These are phyloP conservation scores for Ammodytes dubius DNA, from an alignment of 2,113 vertebrate genomes.

Conservation along the genomic window DNA sequence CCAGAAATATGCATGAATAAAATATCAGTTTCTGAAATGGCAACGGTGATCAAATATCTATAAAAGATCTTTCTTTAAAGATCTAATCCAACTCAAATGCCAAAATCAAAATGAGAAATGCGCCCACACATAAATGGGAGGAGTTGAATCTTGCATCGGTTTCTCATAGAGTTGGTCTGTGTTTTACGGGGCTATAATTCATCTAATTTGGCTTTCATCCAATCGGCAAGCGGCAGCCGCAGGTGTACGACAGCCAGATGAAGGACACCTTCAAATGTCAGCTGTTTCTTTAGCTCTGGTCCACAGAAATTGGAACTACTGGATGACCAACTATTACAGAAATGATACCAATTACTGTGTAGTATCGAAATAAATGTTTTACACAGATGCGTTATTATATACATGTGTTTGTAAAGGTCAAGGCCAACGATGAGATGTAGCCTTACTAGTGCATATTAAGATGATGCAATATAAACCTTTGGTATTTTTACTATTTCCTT, in stretches of 20 bases:
- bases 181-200: constrained; percentile 11
- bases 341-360: constrained; percentile 14
- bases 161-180: constrained; percentile 4
- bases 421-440: background rate
- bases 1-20: constrained; percentile 16
- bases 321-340: constrained; percentile 19
- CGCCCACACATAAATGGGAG: constrained; percentile 9
- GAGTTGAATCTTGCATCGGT: constrained; percentile 27
- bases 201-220: constrained; percentile 36
- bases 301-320: constrained; percentile 2
- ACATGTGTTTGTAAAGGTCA: constrained; percentile 27
- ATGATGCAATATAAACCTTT: background rate
- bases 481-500: background rate
- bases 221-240: constrained; percentile 14
- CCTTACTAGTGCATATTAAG: background rate
- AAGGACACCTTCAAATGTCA: constrained; percentile 35
- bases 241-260: constrained; percentile 34
- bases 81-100: constrained; percentile 26
- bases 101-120: constrained; percentile 30
- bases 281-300: constrained; percentile 31
- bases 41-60: constrained; percentile 35
- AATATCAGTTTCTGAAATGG: constrained; percentile 14
- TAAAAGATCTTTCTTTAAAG: background rate
- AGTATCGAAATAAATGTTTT: constrained; percentile 9
- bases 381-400: constrained; percentile 16